Conservation (phyloP, 2,113 vertebrate genomes). For the Hemichromis elongatus region DNA sequence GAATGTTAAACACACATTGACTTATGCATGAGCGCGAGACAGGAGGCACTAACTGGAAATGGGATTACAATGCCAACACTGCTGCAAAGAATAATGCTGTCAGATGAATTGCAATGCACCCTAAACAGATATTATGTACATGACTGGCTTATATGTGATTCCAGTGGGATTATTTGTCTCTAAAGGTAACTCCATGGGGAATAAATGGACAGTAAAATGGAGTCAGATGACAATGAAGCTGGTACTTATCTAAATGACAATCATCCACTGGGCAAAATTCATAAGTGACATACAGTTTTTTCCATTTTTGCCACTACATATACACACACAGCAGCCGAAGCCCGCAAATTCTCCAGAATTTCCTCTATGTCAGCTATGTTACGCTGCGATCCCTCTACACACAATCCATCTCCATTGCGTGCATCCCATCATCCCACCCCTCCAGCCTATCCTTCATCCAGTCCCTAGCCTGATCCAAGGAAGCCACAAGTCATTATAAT, state of each 20-base stretch:
- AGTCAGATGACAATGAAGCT: constrained; percentile 12
- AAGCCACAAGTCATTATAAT: constrained; percentile 20
- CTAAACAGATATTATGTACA: constrained; percentile 39
- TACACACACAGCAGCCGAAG: not conserved
- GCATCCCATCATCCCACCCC: not conserved
- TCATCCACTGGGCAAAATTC: not conserved
- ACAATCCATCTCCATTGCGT: not conserved
- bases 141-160: constrained; percentile 25
- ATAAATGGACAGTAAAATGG: constrained; percentile 39
- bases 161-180: constrained; percentile 36
- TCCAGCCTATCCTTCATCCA: not conserved
- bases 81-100: constrained; percentile 41
- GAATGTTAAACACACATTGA: constrained; percentile 68
- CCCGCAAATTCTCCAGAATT: not conserved
- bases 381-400: not conserved
- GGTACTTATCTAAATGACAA: constrained; percentile 39
- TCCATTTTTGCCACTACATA: not conserved
- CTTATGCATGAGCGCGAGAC: constrained; percentile 55
- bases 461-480: not conserved
- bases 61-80: constrained; percentile 50
- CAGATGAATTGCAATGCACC: constrained; percentile 51
- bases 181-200: constrained; percentile 22
- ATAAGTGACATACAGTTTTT: not conserved
- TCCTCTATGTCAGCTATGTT: not conserved
- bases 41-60: constrained; percentile 60